phyloP scores from a whole-genome alignment of 1,140 invertebrate genomes.

The Drosophila ogumai region DNA sequence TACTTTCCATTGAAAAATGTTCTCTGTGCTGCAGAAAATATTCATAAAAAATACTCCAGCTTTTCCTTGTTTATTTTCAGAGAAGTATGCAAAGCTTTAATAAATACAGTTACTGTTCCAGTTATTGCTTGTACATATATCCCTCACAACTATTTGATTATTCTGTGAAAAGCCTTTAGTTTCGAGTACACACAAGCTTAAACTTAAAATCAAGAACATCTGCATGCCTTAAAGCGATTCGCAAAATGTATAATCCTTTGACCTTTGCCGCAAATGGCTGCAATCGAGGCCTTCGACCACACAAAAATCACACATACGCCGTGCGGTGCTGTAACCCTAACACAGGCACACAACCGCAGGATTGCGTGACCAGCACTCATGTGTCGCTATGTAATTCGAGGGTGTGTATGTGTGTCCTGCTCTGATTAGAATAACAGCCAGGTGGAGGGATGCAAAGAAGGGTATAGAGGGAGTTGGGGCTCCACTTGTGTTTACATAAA shows the following conservation, averaged over 20 bases:
- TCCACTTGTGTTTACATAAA: constrained; percentile 50
- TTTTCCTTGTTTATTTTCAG: neutral
- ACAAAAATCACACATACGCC: constrained; percentile 31
- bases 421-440: constrained; percentile 23
- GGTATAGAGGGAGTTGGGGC: neutral
- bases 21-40: neutral
- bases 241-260: constrained; percentile 5
- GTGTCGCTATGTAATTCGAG: constrained; percentile 34
- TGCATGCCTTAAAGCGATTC: neutral
- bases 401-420: constrained; percentile 15
- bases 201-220: constrained; percentile 10
- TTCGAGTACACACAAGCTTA: neutral
- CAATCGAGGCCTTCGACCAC: constrained; percentile 4
- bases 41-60: neutral
- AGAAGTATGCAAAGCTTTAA: neutral
- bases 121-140: neutral
- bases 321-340: constrained; percentile 8
- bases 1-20: neutral
- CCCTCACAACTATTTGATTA: neutral
- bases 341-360: constrained; percentile 47
- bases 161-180: neutral
- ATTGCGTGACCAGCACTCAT: constrained; percentile 70
- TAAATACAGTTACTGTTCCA: neutral
- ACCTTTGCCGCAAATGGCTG: constrained; percentile 11
- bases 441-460: neutral